Percentiles rank a stretch among this genome's conserved stretches.
Evolutionary conservation across 2,113 vertebrate species (phyloP).

Genomic region (Triplophysa dalaica): DNA sequence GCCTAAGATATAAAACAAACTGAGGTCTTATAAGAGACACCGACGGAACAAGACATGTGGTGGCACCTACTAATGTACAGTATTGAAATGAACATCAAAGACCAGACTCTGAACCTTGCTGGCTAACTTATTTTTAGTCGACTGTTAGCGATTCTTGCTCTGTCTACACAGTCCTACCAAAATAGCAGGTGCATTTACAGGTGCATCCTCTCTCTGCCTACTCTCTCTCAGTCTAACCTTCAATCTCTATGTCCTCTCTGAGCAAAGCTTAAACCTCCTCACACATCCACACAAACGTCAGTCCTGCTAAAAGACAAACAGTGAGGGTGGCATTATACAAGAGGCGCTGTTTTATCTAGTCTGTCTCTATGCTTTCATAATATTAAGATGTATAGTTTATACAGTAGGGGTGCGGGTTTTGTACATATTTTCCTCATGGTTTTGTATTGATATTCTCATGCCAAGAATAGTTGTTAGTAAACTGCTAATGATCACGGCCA

Average conservation of each 20-base stretch:
- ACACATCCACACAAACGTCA: background rate
- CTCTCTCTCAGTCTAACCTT: constrained; percentile 15
- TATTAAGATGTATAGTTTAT: background rate
- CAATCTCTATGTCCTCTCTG: background rate
- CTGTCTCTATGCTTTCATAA: background rate
- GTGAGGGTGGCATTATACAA: background rate
- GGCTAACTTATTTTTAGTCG: constrained; percentile 48
- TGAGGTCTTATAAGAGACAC: background rate
- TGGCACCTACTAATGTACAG: constrained; percentile 6
- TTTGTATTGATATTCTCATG: background rate
- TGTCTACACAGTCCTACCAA: constrained; percentile 45
- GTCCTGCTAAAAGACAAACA: background rate
- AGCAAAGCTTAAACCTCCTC: background rate
- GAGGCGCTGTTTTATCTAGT: background rate
- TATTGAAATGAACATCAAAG: constrained; percentile 41
- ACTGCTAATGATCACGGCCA: no score
- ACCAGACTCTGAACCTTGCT: constrained; percentile 38
- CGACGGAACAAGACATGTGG: background rate
- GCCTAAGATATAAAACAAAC: background rate
- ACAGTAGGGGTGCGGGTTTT: no score
- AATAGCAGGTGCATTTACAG: constrained; percentile 20
- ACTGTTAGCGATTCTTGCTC: constrained; percentile 45
- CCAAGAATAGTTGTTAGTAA: no score
- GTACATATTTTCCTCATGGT: background rate
- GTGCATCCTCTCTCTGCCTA: constrained; percentile 15